These are phyloP conservation scores for Melanostigma gelatinosum DNA, from an alignment of 2,113 vertebrate species.

Conservation along the genomic window DNA sequence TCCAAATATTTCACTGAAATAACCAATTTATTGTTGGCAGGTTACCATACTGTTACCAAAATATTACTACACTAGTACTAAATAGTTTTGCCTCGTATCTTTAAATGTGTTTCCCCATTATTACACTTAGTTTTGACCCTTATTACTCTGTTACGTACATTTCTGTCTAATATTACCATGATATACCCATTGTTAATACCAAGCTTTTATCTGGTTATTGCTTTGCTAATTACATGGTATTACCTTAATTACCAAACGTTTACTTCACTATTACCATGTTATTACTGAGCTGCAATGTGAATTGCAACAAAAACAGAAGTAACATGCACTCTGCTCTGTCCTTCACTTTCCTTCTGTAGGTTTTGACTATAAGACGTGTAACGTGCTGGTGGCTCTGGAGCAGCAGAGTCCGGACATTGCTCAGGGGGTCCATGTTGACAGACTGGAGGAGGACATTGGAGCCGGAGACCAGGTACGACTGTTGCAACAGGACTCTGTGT, in stretches of 20 bases:
- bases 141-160: background rate
- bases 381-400: constrained; percentile 95
- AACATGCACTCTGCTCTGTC: background rate
- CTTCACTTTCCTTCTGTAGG: constrained; percentile 74
- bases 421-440: constrained; percentile 93
- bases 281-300: background rate
- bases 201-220: background rate
- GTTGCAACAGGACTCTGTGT: background rate
- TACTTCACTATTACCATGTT: background rate
- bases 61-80: background rate
- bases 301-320: background rate
- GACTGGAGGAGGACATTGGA: constrained; percentile 92
- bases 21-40: background rate
- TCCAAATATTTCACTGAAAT: background rate
- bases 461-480: constrained; percentile 93
- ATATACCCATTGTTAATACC: background rate
- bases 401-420: constrained; percentile 98
- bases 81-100: background rate
- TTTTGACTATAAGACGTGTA: constrained; percentile 98
- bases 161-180: background rate
- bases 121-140: background rate
- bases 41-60: background rate
- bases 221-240: background rate
- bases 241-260: background rate
- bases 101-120: background rate